A percentile compares a stretch with the other conserved stretches of the same genome.
Conservation (phyloP, 2,113 vertebrate genomes). For the Silurus meridionalis region DNA sequence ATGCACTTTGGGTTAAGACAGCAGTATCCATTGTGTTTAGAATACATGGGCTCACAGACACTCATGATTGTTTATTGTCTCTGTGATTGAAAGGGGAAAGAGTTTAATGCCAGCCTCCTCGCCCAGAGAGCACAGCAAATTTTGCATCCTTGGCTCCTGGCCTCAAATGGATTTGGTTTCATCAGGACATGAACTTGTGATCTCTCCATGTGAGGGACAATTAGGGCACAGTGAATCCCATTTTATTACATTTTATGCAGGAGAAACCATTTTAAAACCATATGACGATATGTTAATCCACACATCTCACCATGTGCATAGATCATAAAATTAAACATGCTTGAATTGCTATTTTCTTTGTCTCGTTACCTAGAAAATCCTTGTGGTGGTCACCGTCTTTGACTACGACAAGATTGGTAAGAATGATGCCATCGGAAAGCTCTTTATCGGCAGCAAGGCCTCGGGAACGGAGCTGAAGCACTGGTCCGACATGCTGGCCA, state of each 20-base stretch:
- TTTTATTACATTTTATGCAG: background rate
- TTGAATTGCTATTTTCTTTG: conserved; percentile 15
- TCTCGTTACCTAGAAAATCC: conserved; percentile 82
- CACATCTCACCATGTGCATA: background rate
- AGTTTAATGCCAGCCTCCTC: background rate
- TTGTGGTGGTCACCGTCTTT: conserved; percentile 94
- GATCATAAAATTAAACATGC: background rate
- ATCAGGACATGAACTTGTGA: background rate
- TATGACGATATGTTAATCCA: background rate
- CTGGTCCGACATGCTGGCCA: conserved; percentile 97
- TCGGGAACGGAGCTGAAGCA: conserved; percentile 90
- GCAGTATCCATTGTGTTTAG: background rate
- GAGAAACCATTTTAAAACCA: background rate
- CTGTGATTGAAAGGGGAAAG: background rate
- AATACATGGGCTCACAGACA: background rate
- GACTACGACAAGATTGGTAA: conserved; percentile 99
- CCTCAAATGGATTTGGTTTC: background rate
- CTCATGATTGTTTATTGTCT: background rate
- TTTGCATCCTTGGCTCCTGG: background rate
- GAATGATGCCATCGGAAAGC: conserved; percentile 97
- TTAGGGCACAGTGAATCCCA: background rate
- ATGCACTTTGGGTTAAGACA: background rate
- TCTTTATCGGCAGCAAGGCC: conserved; percentile 92
- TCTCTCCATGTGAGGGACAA: background rate
- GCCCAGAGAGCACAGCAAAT: background rate